Percentiles rank a stretch among this genome's conserved stretches.
These are phyloP conservation scores for Digitonthophagus gazella DNA, from an alignment of 2,888 invertebrate species.

Conservation along the genomic window DNA sequence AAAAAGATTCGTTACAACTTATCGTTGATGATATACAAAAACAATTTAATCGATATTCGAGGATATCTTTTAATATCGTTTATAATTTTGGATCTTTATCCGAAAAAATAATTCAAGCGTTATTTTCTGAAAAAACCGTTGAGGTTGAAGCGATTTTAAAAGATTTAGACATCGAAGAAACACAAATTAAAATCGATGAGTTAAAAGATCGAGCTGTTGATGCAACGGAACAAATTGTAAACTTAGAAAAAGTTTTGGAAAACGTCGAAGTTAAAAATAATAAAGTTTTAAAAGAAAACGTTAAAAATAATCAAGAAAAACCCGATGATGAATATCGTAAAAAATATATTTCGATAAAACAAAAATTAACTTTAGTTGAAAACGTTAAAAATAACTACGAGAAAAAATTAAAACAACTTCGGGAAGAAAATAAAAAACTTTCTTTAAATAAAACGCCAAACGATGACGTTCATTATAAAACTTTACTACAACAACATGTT, in stretches of 20 bases:
- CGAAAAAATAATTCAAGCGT: slow-evolving; percentile 32
- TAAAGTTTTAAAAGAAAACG: slow-evolving; percentile 32
- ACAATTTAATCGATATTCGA: slow-evolving; percentile 36
- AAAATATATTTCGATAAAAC: slow-evolving; percentile 37
- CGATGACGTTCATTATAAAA: slow-evolving; percentile 37
- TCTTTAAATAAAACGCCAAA: slow-evolving; percentile 22
- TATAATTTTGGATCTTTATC: slow-evolving; percentile 32
- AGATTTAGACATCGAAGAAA: slow-evolving; percentile 34
- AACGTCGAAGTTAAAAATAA: slow-evolving; percentile 19
- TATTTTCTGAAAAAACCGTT: slow-evolving; percentile 32
- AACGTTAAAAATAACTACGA: slow-evolving; percentile 37
- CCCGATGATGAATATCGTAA: slow-evolving; percentile 38
- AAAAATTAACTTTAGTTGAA: slow-evolving; percentile 36
- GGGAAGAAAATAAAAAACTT: slow-evolving; percentile 40
- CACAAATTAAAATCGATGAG: slow-evolving; percentile 35
- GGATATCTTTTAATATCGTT: slow-evolving; percentile 34
- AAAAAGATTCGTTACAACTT: slow-evolving; percentile 35
- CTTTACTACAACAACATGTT: slow-evolving; percentile 37
- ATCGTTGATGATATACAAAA: slow-evolving; percentile 40
- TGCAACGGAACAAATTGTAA: slow-evolving; percentile 34
- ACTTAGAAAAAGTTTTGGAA: slow-evolving; percentile 29
- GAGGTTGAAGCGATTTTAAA: slow-evolving; percentile 35
- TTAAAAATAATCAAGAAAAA: slow-evolving; percentile 17
- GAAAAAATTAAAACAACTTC: slow-evolving; percentile 41
- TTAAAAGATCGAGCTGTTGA: slow-evolving; percentile 35